Conservation (phyloP, 2,888 invertebrate species). For the Cheilosia scutellata region DNA sequence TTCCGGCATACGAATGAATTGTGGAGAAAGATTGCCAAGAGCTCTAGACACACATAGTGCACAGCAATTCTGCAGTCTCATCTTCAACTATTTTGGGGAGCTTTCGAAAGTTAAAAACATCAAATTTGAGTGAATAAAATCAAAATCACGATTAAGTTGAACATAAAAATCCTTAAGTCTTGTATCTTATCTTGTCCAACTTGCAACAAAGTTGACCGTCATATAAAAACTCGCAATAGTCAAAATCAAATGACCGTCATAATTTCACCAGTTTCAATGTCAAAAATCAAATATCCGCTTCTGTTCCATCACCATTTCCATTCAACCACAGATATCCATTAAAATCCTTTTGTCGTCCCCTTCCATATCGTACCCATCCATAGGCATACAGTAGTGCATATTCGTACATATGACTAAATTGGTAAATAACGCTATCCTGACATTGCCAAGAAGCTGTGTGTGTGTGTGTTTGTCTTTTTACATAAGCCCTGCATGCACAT, state of each 20-base stretch:
- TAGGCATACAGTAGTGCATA: neutral
- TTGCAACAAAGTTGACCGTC: too few species aligned
- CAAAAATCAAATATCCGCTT: constrained; percentile 55
- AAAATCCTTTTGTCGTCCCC: constrained; percentile 18
- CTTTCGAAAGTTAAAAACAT: too few species aligned
- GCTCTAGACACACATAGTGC: too few species aligned
- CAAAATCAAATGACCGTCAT: constrained; percentile 8
- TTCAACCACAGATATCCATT: constrained; percentile 41
- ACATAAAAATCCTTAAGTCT: too few species aligned
- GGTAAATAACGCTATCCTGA: constrained; percentile 7
- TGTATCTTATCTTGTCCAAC: too few species aligned
- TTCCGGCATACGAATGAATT: too few species aligned
- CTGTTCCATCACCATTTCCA: neutral
- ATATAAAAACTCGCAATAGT: neutral
- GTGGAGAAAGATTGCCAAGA: too few species aligned
- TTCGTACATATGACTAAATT: neutral
- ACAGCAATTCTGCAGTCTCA: too few species aligned
- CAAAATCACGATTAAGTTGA: too few species aligned
- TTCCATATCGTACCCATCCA: neutral
- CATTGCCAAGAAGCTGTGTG: constrained; percentile 18
- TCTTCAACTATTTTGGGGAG: too few species aligned
- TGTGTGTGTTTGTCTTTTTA: neutral
- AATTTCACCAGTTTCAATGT: constrained; percentile 6
- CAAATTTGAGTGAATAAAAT: too few species aligned
- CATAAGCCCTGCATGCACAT: neutral